These are phyloP conservation scores for Cricetomys ansorgei DNA, from an alignment of 2,113 vertebrate species.

Conservation along the genomic window DNA sequence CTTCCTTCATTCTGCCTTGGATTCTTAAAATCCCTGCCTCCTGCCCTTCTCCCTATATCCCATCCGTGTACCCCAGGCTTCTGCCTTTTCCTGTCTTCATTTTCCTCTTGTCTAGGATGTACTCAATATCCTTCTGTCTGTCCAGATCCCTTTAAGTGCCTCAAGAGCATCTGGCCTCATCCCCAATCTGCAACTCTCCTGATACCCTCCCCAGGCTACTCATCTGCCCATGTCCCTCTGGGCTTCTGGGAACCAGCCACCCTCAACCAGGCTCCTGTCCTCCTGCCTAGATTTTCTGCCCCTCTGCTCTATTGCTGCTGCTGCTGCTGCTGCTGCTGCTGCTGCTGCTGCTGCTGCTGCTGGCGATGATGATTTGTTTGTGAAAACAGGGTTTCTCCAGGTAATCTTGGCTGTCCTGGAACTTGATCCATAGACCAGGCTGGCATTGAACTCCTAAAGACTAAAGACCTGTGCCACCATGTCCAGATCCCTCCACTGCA, in stretches of 20 bases:
- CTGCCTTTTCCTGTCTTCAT: no score
- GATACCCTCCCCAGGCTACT: neutral
- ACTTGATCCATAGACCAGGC: neutral
- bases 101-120: neutral
- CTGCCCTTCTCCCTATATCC: neutral
- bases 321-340: no score
- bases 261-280: neutral
- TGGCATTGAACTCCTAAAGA: neutral
- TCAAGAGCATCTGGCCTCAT: neutral
- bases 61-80: neutral
- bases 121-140: neutral
- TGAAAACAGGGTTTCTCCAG: neutral
- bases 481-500: neutral
- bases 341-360: no score
- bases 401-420: neutral
- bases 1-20: neutral
- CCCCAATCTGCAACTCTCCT: neutral
- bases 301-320: neutral
- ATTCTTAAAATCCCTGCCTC: neutral
- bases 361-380: neutral
- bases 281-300: neutral
- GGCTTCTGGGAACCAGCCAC: neutral
- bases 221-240: neutral
- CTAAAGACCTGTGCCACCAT: neutral
- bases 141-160: no score